These are phyloP conservation scores for Melikaiella ostensackeni DNA, from an alignment of 2,888 invertebrate genomes.

Conservation along the genomic window DNA sequence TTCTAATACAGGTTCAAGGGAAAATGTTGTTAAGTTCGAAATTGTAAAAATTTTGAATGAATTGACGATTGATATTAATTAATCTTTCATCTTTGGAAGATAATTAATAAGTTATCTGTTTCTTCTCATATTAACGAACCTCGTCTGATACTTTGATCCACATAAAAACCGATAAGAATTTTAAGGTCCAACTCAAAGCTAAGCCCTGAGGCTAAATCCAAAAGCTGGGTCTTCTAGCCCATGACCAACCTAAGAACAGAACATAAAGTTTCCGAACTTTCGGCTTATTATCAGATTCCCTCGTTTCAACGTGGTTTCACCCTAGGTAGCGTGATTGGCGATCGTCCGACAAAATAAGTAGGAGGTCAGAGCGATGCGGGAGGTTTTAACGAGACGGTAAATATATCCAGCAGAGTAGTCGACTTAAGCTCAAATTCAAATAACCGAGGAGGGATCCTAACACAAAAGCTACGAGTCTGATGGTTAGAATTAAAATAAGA, in stretches of 20 bases:
- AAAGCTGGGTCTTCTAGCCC: not conserved
- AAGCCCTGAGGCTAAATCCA: not conserved
- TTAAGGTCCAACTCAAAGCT: not conserved
- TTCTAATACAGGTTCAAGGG: too few species aligned
- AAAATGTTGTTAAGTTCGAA: too few species aligned
- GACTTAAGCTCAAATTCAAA: not conserved
- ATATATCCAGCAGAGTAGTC: constrained; percentile 46
- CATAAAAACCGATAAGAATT: not conserved
- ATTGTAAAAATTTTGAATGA: too few species aligned
- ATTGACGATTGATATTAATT: too few species aligned
- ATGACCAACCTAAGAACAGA: not conserved
- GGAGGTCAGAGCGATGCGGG: constrained; percentile 28
- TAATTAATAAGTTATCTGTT: too few species aligned
- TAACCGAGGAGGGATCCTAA: not conserved
- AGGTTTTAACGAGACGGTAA: constrained; percentile 52
- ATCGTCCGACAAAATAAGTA: not conserved
- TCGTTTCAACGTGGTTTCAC: not conserved
- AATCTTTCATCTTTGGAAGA: too few species aligned
- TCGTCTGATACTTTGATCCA: too few species aligned
- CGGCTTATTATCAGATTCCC: not conserved
- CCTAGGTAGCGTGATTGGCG: constrained; percentile 17
- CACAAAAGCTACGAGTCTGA: not conserved
- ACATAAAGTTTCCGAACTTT: constrained; percentile 8
- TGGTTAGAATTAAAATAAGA: not conserved
- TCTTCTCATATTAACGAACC: too few species aligned